Conservation (phyloP, 2,888 invertebrate genomes). For the Acrobasis repandana region DNA sequence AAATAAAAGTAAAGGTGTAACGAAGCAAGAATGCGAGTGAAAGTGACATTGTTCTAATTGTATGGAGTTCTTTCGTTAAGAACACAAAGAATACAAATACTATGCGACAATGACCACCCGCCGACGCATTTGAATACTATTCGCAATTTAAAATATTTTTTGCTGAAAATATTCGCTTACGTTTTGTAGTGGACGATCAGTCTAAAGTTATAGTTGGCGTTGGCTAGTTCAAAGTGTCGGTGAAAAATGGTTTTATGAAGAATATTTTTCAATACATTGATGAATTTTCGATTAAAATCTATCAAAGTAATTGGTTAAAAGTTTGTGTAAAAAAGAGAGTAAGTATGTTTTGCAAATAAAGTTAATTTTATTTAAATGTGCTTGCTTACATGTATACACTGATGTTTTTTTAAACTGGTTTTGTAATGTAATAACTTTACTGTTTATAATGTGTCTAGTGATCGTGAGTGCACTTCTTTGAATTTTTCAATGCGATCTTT, state of each 20-base stretch:
- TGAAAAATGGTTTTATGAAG: slow-evolving; percentile 9
- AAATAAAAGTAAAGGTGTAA: slow-evolving; percentile 61
- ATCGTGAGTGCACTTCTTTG: too few relatives aligned
- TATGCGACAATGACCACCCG: slow-evolving; percentile 67
- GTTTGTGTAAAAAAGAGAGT: neutral
- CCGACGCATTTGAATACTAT: slow-evolving; percentile 76
- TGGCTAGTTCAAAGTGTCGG: slow-evolving; percentile 28
- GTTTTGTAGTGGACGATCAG: slow-evolving; percentile 43
- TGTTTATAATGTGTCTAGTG: too few relatives aligned
- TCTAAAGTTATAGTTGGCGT: slow-evolving; percentile 48
- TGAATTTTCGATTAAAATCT: neutral
- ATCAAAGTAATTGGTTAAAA: neutral
- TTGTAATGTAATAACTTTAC: too few relatives aligned
- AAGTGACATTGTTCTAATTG: slow-evolving; percentile 56
- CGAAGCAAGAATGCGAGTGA: slow-evolving; percentile 64
- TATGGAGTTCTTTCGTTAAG: slow-evolving; percentile 27
- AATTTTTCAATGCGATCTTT: too few relatives aligned
- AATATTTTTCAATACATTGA: neutral
- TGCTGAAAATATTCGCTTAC: slow-evolving; percentile 55
- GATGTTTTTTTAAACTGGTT: neutral
- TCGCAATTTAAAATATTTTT: slow-evolving; percentile 52
- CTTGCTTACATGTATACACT: neutral
- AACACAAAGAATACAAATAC: slow-evolving; percentile 45
- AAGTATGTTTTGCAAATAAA: neutral
- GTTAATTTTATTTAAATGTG: neutral